A percentile compares a stretch with the other conserved stretches of the same genome.
phyloP scores from a whole-genome alignment of 2,797 vertebrate species.

The Hemitrygon akajei region DNA sequence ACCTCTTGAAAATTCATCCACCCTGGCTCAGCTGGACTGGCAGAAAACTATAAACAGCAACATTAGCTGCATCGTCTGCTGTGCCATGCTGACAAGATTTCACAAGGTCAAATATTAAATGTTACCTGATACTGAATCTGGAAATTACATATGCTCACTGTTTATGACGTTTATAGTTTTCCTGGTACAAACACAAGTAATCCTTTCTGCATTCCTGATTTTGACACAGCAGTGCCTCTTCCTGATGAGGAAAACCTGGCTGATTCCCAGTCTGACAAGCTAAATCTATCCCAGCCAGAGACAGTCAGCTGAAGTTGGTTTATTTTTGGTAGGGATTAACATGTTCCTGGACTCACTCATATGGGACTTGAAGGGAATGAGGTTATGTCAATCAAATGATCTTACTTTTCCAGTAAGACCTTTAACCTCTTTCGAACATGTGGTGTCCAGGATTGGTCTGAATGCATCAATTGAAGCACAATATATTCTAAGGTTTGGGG shows the following conservation, averaged over 20 bases:
- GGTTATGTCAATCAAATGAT: background rate
- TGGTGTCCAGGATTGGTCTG: background rate
- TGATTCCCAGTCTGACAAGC: background rate
- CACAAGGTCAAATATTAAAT: background rate
- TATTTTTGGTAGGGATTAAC: background rate
- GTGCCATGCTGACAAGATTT: background rate
- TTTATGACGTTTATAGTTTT: background rate
- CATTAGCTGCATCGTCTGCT: background rate
- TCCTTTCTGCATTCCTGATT: background rate
- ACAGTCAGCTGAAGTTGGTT: background rate
- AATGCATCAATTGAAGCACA: background rate
- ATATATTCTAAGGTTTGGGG: background rate
- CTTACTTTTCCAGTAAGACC: background rate
- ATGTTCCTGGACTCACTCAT: background rate
- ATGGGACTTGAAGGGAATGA: background rate
- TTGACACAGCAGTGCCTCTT: background rate
- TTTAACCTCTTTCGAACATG: background rate
- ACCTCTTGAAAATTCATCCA: background rate
- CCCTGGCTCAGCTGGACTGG: background rate
- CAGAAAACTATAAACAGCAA: background rate
- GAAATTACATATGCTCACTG: no score
- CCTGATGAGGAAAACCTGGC: background rate
- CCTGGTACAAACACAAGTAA: background rate
- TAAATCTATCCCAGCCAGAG: background rate
- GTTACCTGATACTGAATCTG: background rate